phyloP scores from a whole-genome alignment of 2,797 vertebrate species.

The Sparidentex hasta region DNA sequence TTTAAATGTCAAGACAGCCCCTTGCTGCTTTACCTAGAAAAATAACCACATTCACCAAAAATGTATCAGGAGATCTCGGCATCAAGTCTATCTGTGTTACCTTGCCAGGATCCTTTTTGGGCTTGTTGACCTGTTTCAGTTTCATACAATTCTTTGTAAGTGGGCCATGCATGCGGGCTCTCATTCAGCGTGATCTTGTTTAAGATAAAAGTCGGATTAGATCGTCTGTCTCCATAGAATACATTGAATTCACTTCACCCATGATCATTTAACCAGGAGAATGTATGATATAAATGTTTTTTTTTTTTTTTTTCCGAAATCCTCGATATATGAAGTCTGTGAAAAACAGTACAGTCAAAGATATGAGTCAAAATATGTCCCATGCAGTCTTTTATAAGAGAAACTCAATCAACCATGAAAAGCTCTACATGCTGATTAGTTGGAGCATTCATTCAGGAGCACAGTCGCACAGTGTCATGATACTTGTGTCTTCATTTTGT shows the following conservation, averaged over 20 bases:
- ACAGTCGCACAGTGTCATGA: background rate
- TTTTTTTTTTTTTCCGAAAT: background rate
- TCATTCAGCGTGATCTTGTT: conserved; percentile 48
- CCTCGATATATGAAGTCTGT: background rate
- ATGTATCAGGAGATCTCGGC: conserved; percentile 2
- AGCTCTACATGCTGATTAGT: conserved; percentile 14
- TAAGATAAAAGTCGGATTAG: conserved; percentile 15
- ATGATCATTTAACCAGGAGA: background rate
- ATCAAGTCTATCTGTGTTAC: conserved; percentile 43
- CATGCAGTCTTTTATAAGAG: background rate
- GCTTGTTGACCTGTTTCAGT: conserved; percentile 78
- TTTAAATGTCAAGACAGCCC: background rate
- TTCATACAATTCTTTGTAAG: conserved; percentile 63
- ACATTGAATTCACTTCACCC: background rate
- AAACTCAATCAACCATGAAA: background rate
- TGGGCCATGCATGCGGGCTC: conserved; percentile 72
- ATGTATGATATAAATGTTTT: too few species aligned
- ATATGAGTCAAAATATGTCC: background rate
- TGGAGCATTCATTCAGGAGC: conserved; percentile 2
- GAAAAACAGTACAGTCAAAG: background rate
- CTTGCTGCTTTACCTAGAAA: background rate
- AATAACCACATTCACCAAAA: background rate
- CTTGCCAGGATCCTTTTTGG: conserved; percentile 53
- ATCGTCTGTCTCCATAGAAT: conserved; percentile 9
- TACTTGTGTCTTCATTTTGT: too few species aligned